Evolutionary conservation across 2,888 invertebrate genomes (phyloP).

Genomic region (Volucella inflata): DNA sequence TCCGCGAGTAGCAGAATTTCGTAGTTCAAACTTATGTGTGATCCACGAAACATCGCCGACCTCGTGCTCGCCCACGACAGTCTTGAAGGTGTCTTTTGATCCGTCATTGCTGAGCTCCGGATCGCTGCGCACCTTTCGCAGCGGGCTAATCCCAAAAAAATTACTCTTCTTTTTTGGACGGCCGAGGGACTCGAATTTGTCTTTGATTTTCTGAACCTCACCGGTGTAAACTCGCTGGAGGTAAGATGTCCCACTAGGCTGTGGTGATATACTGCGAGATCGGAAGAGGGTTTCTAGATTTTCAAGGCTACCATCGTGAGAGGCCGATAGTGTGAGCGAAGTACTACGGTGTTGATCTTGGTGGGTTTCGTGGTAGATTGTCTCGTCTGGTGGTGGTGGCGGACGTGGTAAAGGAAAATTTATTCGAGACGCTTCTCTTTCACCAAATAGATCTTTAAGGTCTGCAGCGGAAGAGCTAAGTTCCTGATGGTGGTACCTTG

Average conservation of each 20-base stretch:
- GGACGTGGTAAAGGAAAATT: constrained; percentile 84
- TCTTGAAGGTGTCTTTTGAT: constrained; percentile 85
- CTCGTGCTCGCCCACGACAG: constrained; percentile 84
- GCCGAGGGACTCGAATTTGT: constrained; percentile 88
- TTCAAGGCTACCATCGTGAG: constrained; percentile 82
- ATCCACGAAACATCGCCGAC: constrained; percentile 87
- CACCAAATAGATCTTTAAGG: constrained; percentile 92
- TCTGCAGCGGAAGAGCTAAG: constrained; percentile 85
- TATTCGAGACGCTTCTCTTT: constrained; percentile 85
- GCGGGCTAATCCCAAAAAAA: constrained; percentile 83
- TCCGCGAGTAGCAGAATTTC: constrained; percentile 83
- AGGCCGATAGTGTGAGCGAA: constrained; percentile 41
- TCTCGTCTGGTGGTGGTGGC: constrained; percentile 85
- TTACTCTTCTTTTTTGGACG: constrained; percentile 75
- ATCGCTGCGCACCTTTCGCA: constrained; percentile 90
- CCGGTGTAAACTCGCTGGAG: constrained; percentile 89
- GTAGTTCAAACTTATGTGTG: constrained; percentile 86
- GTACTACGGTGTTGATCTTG: constrained; percentile 45
- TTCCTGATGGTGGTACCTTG: constrained; percentile 84
- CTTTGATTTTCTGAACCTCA: constrained; percentile 90
- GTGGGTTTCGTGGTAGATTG: constrained; percentile 73
- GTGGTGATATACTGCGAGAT: constrained; percentile 90
- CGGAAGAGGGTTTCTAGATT: constrained; percentile 88
- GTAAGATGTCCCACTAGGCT: constrained; percentile 88
- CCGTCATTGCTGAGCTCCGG: constrained; percentile 88